phyloP scores from a whole-genome alignment of 1,140 invertebrate species.

The Achatina immaculata region DNA sequence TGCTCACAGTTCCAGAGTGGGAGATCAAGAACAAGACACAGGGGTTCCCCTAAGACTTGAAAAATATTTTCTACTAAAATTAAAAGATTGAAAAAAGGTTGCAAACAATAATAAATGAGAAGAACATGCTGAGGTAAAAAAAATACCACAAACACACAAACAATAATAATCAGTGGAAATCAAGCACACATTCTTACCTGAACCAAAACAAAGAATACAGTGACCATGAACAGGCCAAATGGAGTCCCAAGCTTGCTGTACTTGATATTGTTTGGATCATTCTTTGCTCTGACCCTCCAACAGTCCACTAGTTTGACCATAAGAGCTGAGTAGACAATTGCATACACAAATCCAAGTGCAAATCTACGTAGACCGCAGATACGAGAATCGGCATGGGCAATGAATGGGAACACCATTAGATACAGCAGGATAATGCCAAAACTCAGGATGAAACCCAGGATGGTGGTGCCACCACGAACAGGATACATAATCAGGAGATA shows the following conservation, averaged over 20 bases:
- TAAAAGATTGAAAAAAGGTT: too few relatives aligned
- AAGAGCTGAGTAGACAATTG: slow-evolving; percentile 71
- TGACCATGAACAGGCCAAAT: slow-evolving; percentile 69
- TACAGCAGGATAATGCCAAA: slow-evolving; percentile 73
- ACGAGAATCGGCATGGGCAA: slow-evolving; percentile 69
- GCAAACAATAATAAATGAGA: neutral
- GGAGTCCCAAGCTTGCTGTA: slow-evolving; percentile 68
- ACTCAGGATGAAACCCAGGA: slow-evolving; percentile 72
- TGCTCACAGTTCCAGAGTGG: too few relatives aligned
- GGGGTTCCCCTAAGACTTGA: too few relatives aligned
- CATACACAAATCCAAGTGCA: slow-evolving; percentile 70
- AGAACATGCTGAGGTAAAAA: neutral
- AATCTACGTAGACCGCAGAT: slow-evolving; percentile 72
- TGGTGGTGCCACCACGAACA: slow-evolving; percentile 71
- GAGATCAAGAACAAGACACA: too few relatives aligned
- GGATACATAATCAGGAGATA: slow-evolving; percentile 73
- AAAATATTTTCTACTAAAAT: too few relatives aligned
- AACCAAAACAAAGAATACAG: slow-evolving; percentile 68
- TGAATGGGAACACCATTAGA: slow-evolving; percentile 72
- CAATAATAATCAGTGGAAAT: neutral
- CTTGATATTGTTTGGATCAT: slow-evolving; percentile 60
- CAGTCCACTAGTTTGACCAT: slow-evolving; percentile 73
- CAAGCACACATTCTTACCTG: slow-evolving; percentile 57
- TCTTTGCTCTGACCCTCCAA: slow-evolving; percentile 67
- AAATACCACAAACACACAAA: neutral